Evolutionary conservation across 2,888 invertebrate genomes (phyloP).

Genomic region (Nebria salina): DNA sequence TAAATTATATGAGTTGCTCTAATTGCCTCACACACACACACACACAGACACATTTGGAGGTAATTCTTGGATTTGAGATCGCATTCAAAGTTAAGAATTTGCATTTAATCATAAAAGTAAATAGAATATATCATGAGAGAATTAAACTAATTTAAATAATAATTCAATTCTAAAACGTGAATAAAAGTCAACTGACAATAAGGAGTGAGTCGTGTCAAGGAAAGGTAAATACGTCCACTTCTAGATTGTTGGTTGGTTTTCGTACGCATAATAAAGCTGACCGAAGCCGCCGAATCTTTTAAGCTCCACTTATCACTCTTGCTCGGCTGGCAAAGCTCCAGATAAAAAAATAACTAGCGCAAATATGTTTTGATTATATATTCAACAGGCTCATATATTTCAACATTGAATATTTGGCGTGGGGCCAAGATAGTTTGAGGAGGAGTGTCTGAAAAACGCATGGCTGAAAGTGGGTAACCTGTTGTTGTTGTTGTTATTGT

Average conservation of each 20-base stretch:
- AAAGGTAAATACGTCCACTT: too few species aligned
- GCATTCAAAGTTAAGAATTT: too few species aligned
- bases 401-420: neutral
- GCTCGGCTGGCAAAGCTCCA: neutral
- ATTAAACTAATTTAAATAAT: too few species aligned
- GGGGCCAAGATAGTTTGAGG: neutral
- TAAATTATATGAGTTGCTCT: too few species aligned
- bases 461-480: neutral
- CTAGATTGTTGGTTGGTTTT: too few species aligned
- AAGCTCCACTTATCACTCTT: neutral
- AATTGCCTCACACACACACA: neutral
- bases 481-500: neutral
- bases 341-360: neutral
- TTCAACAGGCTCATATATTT: neutral
- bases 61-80: too few species aligned
- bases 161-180: too few species aligned
- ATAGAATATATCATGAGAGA: too few species aligned
- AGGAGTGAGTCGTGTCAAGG: too few species aligned
- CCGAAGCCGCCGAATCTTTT: neutral
- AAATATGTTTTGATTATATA: slow-evolving; percentile 1
- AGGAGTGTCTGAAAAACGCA: neutral
- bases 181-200: too few species aligned
- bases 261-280: neutral
- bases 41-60: neutral
- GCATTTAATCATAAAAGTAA: too few species aligned